Conservation (phyloP, 1,140 invertebrate genomes). For the Sesamia nonagrioides region DNA sequence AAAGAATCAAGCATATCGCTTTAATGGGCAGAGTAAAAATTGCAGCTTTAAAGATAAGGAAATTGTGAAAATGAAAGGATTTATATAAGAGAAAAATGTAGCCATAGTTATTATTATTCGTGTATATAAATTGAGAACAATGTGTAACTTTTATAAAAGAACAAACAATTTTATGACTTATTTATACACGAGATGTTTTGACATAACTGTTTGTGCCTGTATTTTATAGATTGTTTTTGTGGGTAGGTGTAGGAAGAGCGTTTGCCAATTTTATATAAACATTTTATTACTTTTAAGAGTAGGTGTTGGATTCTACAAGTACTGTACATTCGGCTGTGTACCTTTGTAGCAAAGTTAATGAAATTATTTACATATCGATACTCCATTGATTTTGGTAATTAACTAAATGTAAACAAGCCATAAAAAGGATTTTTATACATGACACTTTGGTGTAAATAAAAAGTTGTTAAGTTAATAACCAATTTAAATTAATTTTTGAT, state of each 20-base stretch:
- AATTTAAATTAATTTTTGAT: too few species aligned
- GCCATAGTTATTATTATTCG: constrained; percentile 20
- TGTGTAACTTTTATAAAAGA: constrained; percentile 27
- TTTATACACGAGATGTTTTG: constrained; percentile 43
- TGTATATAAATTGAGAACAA: constrained; percentile 10
- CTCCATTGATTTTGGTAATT: too few species aligned
- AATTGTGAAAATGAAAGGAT: constrained; percentile 34
- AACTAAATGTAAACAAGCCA: too few species aligned
- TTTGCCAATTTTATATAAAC: constrained; percentile 57
- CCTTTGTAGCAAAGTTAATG: constrained; percentile 5
- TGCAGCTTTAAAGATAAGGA: constrained; percentile 38
- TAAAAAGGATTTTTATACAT: too few species aligned
- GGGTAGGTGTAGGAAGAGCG: constrained; percentile 59
- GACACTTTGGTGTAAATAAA: too few species aligned
- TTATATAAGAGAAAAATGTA: constrained; percentile 33
- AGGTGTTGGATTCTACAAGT: constrained; percentile 44
- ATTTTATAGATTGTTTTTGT: constrained; percentile 57
- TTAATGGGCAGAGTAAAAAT: constrained; percentile 22
- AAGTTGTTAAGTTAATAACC: too few species aligned
- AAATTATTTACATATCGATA: constrained; percentile 36
- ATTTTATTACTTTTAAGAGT: constrained; percentile 32
- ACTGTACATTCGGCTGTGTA: constrained; percentile 47
- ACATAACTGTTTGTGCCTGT: constrained; percentile 53
- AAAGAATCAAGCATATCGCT: constrained; percentile 33
- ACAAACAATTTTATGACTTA: constrained; percentile 25